Percentiles rank a stretch among this genome's conserved stretches.
These are phyloP conservation scores for Bos javanicus DNA, from an alignment of 2,113 vertebrate genomes.

Conservation along the genomic window DNA sequence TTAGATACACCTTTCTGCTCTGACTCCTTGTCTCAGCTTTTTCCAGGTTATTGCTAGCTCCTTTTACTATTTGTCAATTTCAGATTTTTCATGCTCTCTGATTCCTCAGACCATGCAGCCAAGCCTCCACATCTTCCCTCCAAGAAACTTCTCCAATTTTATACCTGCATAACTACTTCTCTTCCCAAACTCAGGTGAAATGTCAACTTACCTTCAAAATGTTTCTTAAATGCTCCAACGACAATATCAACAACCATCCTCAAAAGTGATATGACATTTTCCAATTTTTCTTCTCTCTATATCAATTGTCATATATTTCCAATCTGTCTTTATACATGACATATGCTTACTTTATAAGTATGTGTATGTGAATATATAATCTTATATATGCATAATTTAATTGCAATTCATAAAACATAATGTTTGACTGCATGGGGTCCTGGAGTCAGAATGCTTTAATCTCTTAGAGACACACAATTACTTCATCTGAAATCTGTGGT, in stretches of 20 bases:
- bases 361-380: neutral
- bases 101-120: neutral
- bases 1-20: neutral
- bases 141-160: neutral
- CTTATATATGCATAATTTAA: neutral
- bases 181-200: neutral
- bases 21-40: neutral
- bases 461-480: neutral
- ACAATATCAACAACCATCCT: accelerated
- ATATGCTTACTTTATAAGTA: neutral
- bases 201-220: neutral
- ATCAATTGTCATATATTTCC: neutral
- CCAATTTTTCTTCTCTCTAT: neutral
- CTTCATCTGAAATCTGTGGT: neutral
- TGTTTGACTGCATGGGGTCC: neutral
- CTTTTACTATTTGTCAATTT: neutral
- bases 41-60: neutral
- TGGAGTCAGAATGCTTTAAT: neutral
- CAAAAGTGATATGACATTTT: neutral
- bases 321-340: neutral
- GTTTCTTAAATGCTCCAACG: neutral
- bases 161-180: neutral
- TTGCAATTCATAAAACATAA: neutral
- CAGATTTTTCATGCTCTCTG: neutral
- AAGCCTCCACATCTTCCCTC: neutral